Percentiles rank a stretch among this genome's conserved stretches.
These are phyloP conservation scores for Drosophila mojavensis DNA, from an alignment of 1,140 invertebrate species.

Conservation along the genomic window DNA sequence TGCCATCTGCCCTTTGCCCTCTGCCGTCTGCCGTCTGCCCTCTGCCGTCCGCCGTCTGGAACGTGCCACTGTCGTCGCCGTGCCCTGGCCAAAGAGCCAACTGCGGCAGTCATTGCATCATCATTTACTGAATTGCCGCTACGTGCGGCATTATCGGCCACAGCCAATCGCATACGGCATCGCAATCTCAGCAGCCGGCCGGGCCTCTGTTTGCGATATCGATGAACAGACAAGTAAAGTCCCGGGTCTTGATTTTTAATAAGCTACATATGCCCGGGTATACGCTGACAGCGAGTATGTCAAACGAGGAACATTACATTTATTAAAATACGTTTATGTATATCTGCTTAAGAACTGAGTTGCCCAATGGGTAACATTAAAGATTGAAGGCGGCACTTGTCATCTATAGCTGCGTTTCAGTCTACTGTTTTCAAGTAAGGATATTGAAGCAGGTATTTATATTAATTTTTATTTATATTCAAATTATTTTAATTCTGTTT, in stretches of 20 bases:
- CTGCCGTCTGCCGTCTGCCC: too few species aligned
- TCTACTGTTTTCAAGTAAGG: too few species aligned
- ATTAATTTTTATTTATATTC: too few species aligned
- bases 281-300: conserved; percentile 17
- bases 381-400: too few species aligned
- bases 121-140: conserved; percentile 75
- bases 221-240: conserved; percentile 48
- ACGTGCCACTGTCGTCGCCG: conserved; percentile 32
- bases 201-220: conserved; percentile 49
- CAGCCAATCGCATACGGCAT: conserved; percentile 35
- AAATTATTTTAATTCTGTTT: too few species aligned
- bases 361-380: too few species aligned
- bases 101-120: conserved; percentile 54
- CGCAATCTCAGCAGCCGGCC: conserved; percentile 59
- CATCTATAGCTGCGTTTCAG: too few species aligned
- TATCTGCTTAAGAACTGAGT: too few species aligned
- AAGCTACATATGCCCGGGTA: conserved; percentile 33
- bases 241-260: conserved; percentile 59
- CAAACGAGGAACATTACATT: too few species aligned
- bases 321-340: too few species aligned
- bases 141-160: conserved; percentile 76
- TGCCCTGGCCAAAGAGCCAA: conserved; percentile 1
- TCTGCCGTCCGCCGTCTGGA: conserved; percentile 30
- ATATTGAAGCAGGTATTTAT: too few species aligned
- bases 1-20: conserved; percentile 14